Evolutionary conservation across 2,797 vertebrate species (phyloP).

Genomic region (Liparis tanakae): DNA sequence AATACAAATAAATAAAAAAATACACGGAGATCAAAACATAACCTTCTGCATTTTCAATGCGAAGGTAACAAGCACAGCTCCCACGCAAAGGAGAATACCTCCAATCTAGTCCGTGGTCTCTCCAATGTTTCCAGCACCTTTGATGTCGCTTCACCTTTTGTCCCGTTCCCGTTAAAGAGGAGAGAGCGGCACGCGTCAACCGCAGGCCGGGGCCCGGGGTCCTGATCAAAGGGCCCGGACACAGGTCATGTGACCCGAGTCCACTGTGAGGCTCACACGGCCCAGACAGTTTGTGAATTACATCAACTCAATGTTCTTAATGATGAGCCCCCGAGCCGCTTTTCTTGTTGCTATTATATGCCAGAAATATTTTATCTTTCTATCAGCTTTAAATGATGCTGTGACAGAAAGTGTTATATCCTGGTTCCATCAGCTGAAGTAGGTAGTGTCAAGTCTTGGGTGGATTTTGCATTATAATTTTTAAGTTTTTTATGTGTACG

Average conservation of each 20-base stretch:
- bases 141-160: constrained; percentile 41
- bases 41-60: too few relatives aligned
- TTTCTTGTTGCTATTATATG: background rate
- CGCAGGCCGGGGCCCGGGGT: constrained; percentile 26
- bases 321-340: constrained; percentile 14
- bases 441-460: background rate
- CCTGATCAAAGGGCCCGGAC: constrained; percentile 61
- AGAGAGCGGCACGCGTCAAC: constrained; percentile 41
- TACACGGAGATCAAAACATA: too few relatives aligned
- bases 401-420: background rate
- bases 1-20: too few relatives aligned
- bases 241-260: constrained; percentile 45
- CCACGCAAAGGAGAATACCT: background rate
- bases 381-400: background rate
- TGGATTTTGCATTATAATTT: background rate
- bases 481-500: too few relatives aligned
- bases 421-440: background rate
- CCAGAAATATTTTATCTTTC: background rate
- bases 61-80: background rate
- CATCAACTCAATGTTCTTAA: constrained; percentile 25
- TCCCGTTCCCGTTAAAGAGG: constrained; percentile 40
- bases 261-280: constrained; percentile 13
- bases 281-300: constrained; percentile 18
- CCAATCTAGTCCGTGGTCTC: constrained; percentile 21
- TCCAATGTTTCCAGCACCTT: constrained; percentile 33